Base-by-base conservation (phyloP, 2,888 invertebrate species). In the Trachelus iudaicus region DNA sequence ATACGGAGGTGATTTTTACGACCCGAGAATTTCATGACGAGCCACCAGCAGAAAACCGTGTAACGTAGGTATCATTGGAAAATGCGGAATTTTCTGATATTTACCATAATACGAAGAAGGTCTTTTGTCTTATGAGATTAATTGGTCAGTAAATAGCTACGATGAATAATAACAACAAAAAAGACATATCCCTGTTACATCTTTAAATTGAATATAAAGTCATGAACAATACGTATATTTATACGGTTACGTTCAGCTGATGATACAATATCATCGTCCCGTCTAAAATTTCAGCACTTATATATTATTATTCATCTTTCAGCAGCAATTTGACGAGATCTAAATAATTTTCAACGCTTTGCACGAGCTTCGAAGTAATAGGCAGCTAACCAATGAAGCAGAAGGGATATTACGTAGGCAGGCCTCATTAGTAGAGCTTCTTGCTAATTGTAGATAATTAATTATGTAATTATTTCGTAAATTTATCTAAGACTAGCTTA, bases 361-460 rank as follows among this genome's bases (percentile, higher is more conserved):
- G 35, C 34, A 34, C 34, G 9, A 73, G 34, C 12, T 31, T 30
- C 74, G 23, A n/a, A 15, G 74, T 34, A 30, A 30, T 34, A 31
- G 74, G 74, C 12, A 34, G 35, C 35, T 13, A 73, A 69, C 68
- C 23, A 37, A 30, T 56, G 68, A 56, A 73, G 73, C 34, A 23
- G 76, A 75, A 33, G 56, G 73, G 33, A 34, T 31, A 13, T 34
- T 31, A 73, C 12, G 73, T 31, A 75, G 69, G 37, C 77, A 75
- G 75, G 75, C 73, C 71, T 78, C 81, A 79, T 83, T 81, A 79
- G 79, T 79, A 73, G 79, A 81, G 80, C 81, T 83, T 81, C 82
- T 83, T 80, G 78, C 83, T 83, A 85, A 87, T 85, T 84, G 83
- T 69, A n/a, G 34, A 78, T 75, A 84, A 87, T 86, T 84, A 86